These are phyloP conservation scores for Ooceraea biroi DNA, from an alignment of 1,140 invertebrate species.

Conservation along the genomic window DNA sequence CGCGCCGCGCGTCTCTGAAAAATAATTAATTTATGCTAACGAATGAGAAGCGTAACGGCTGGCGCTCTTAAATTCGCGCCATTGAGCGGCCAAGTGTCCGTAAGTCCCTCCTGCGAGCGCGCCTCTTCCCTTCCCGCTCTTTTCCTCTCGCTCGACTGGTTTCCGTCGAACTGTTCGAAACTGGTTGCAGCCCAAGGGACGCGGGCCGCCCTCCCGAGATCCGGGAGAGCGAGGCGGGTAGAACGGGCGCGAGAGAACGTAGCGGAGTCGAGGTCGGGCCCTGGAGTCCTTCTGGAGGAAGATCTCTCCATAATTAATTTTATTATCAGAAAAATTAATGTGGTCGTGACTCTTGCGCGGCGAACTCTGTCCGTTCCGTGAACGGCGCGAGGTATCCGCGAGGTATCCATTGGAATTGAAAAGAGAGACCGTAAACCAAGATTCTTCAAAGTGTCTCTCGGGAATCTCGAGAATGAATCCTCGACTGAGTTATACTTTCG, in stretches of 20 bases:
- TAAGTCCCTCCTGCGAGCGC: conserved; percentile 82
- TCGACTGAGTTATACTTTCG: conserved; percentile 5
- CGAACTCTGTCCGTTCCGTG: background rate
- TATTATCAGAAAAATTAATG: conserved; percentile 70
- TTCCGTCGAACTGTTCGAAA: conserved; percentile 84
- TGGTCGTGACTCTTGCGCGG: conserved; percentile 15
- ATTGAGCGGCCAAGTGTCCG: conserved; percentile 86
- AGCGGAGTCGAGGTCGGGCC: conserved; percentile 61
- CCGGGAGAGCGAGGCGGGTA: conserved; percentile 60
- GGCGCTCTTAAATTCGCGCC: conserved; percentile 86
- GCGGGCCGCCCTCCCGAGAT: conserved; percentile 67
- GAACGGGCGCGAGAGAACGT: conserved; percentile 70
- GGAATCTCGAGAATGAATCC: background rate
- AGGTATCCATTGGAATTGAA: conserved; percentile 35
- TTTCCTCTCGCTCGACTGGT: conserved; percentile 82
- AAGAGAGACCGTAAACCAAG: conserved; percentile 17
- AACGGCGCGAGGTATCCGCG: conserved; percentile 31
- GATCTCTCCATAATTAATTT: conserved; percentile 73
- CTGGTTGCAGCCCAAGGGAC: conserved; percentile 81
- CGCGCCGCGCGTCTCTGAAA: conserved; percentile 72
- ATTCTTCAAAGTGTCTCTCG: background rate
- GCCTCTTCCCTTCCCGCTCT: conserved; percentile 49
- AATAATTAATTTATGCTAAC: conserved; percentile 86
- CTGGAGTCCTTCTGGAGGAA: conserved; percentile 48
- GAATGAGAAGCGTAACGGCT: conserved; percentile 86